Evolutionary conservation across 1,140 invertebrate species (phyloP), one percentile per base, ranked within the genome.

Genomic region (Aphelinus certus): DNA sequence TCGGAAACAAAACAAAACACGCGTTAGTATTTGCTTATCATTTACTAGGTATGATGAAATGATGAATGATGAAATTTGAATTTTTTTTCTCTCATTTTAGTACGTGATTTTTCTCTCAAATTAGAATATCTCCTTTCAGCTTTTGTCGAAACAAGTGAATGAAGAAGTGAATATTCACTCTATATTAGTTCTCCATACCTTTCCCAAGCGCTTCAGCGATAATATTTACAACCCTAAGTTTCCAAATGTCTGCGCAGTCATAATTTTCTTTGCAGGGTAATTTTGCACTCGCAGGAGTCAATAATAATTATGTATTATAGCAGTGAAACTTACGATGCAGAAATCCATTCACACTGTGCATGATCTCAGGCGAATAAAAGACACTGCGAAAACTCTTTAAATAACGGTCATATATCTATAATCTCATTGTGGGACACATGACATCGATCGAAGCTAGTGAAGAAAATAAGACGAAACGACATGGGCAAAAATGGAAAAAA

Each of bases 1-100:
- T 88, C 87, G 86, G 86, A 84, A 88, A 88, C 85, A 88, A 88
- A 88, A 88, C 84, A 88, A 88, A 86, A 86, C 49, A 85, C 86
- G 83, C 86, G 86, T 89, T 88, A 88, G 86, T 88, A 87, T 85
- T 83, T 78, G 80, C 82, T 84, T 79, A 80, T 83, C 81, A 81
- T 81, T 83, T 67, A 63, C 62, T 83, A 81, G 76, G 82, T 84
- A 80, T 83, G 81, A 84, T 83, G 82, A 84, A 68, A 81, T 85
- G 83, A 81, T 77, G 78, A 81, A 65, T 79, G 79, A 79, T 81
- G 80, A 82, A 55, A 65, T 63, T 75, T 81, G 81, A 81, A 55
- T 71, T 63, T 75, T 68, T 67, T 66, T 67, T 53, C 51, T 53
- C 9, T 53, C 9, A 53, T 26, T 53, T 53, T 53, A 53, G 4